Conservation (phyloP, 2,113 vertebrate genomes). For the Rhinolophus sinicus region DNA sequence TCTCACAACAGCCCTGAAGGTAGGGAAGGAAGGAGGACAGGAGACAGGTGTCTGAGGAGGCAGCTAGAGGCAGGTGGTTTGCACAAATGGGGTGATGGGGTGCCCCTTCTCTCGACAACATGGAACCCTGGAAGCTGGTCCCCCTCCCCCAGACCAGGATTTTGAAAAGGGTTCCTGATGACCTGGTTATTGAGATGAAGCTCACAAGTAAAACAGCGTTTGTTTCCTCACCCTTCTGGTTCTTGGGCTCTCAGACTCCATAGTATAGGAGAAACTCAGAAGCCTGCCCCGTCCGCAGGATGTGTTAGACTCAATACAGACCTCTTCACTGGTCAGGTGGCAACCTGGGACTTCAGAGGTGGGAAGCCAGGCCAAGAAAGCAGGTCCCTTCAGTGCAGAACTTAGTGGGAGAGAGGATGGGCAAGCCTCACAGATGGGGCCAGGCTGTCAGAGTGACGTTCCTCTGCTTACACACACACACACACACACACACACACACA, state of each 20-base stretch:
- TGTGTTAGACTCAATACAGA: background rate
- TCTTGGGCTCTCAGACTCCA: background rate
- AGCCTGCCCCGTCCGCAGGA: background rate
- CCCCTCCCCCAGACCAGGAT: constrained; percentile 28
- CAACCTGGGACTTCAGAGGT: background rate
- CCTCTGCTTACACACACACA: background rate
- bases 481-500: background rate
- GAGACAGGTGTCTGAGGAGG: constrained; percentile 48
- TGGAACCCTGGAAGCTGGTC: background rate
- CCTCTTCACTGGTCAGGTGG: background rate
- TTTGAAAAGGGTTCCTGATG: constrained; percentile 56
- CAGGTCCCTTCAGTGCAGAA: constrained; percentile 28
- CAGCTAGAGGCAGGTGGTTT: background rate
- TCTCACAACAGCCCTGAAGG: constrained; percentile 79
- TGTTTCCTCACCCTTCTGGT: constrained; percentile 42
- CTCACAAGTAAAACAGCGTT: constrained; percentile 47
- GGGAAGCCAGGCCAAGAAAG: constrained; percentile 31
- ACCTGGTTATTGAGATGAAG: constrained; percentile 31
- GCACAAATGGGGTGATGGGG: background rate
- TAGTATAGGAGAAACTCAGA: background rate
- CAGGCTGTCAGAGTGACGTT: background rate
- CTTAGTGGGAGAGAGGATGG: background rate
- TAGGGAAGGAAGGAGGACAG: constrained; percentile 28
- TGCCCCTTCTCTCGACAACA: background rate
- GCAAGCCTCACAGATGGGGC: background rate